A percentile compares a stretch with the other conserved stretches of the same genome.
These are phyloP conservation scores for Drosophila nigromelanica DNA, from an alignment of 1,140 invertebrate genomes.

Conservation along the genomic window DNA sequence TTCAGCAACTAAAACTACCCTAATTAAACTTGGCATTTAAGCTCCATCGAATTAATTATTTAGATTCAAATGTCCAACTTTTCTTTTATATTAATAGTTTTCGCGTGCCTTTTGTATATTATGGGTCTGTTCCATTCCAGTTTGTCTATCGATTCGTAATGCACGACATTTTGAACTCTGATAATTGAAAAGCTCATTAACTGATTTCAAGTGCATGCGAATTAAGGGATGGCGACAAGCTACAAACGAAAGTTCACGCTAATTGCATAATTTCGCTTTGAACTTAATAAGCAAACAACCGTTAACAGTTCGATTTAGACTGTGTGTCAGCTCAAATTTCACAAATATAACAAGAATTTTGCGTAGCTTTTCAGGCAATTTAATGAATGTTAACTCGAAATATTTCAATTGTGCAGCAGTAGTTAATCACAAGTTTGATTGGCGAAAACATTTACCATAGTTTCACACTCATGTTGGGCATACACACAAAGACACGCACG, in stretches of 20 bases:
- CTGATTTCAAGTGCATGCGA: not conserved
- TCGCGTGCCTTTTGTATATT: too few relatives aligned
- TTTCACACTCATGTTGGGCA: not conserved
- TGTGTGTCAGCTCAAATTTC: too few relatives aligned
- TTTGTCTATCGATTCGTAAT: not conserved
- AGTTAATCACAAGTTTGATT: constrained; percentile 38
- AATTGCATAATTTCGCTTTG: constrained; percentile 9
- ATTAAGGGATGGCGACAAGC: not conserved
- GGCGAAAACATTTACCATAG: constrained; percentile 18
- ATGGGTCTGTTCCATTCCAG: too few relatives aligned
- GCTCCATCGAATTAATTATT: too few relatives aligned
- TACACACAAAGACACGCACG: constrained; percentile 10
- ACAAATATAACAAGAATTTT: not conserved
- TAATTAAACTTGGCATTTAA: too few relatives aligned
- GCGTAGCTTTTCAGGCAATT: not conserved
- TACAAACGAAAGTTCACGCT: not conserved
- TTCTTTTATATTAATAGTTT: too few relatives aligned
- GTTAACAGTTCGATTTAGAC: not conserved
- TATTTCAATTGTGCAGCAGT: constrained; percentile 14
- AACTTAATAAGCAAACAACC: not conserved
- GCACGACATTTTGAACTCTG: not conserved
- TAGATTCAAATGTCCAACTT: too few relatives aligned
- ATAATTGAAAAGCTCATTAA: constrained; percentile 2
- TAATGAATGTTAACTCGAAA: constrained; percentile 17
- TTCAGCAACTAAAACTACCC: too few relatives aligned